A percentile compares a stretch with the other conserved stretches of the same genome.
These are phyloP conservation scores for Sylvilagus bachmani DNA, from an alignment of 2,113 vertebrate genomes.

Conservation along the genomic window DNA sequence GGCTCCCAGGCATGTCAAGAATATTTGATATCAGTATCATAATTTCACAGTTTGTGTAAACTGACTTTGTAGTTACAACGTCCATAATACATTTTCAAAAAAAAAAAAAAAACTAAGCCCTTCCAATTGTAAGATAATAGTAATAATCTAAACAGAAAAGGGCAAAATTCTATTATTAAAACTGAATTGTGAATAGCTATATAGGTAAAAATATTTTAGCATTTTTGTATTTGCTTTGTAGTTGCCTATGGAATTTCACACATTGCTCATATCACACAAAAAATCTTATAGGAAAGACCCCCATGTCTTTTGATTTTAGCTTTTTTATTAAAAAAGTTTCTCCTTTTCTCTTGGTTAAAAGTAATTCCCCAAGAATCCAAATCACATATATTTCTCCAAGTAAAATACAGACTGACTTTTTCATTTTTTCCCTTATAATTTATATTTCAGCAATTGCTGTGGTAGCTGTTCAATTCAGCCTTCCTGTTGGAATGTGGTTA, in stretches of 20 bases:
- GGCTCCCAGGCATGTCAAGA: not conserved
- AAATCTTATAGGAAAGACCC: not conserved
- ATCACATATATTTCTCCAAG: conserved; percentile 54
- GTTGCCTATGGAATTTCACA: not conserved
- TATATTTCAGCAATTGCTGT: conserved; percentile 60
- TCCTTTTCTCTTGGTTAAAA: conserved; percentile 54
- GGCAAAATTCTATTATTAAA: not conserved
- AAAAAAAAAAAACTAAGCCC: not conserved
- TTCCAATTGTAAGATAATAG: not conserved
- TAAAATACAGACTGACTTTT: conserved; percentile 30
- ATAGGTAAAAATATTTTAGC: not conserved
- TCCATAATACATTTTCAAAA: not conserved
- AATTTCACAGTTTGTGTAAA: conserved; percentile 4
- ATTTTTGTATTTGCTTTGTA: not conserved
- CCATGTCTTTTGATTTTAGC: not conserved
- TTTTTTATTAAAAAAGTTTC: conserved; percentile 18
- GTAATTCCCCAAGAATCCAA: conserved; percentile 49
- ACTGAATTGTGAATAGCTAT: not conserved
- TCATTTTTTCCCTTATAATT: conserved; percentile 32
- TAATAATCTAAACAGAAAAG: not conserved
- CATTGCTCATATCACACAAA: not conserved
- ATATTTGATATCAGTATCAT: not conserved
- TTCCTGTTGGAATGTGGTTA: not conserved
- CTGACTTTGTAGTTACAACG: not conserved
- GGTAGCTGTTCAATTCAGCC: not conserved